A percentile compares a stretch with the other conserved stretches of the same genome.
Conservation (phyloP, 2,113 vertebrate genomes). For the Cebus imitator region DNA sequence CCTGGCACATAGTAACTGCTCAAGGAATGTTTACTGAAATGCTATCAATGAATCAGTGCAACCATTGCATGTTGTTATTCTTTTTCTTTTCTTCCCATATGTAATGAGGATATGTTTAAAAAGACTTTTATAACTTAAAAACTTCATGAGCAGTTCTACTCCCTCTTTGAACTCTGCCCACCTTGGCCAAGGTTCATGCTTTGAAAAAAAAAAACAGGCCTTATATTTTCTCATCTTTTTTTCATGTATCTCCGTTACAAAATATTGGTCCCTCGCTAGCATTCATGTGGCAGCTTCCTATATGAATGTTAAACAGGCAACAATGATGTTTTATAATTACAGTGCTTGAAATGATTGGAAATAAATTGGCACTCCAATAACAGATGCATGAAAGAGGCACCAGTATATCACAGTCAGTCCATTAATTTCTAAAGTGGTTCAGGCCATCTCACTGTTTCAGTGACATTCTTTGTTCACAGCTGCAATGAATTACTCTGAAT, state of each 20-base stretch:
- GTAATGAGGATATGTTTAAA: conserved; percentile 52
- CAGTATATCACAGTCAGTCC: conserved; percentile 85
- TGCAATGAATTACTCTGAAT: conserved; percentile 79
- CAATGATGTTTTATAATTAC: conserved; percentile 87
- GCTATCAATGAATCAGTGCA: neutral
- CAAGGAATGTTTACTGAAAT: neutral
- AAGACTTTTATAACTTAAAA: conserved; percentile 59
- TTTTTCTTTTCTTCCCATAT: neutral
- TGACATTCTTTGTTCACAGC: conserved; percentile 79
- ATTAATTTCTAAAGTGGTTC: conserved; percentile 88
- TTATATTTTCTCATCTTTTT: conserved; percentile 74
- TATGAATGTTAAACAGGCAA: conserved; percentile 86
- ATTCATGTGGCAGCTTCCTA: conserved; percentile 79
- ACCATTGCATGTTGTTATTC: neutral
- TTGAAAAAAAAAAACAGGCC: conserved; percentile 71
- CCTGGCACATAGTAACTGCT: neutral
- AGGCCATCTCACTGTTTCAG: conserved; percentile 80
- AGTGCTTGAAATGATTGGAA: conserved; percentile 88
- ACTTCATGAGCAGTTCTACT: conserved; percentile 11
- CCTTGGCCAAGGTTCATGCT: conserved; percentile 52
- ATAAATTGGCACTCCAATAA: conserved; percentile 89
- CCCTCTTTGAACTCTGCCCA: conserved; percentile 47
- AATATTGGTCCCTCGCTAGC: conserved; percentile 78
- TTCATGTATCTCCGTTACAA: conserved; percentile 75
- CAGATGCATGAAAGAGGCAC: conserved; percentile 83